These are phyloP conservation scores for Antheraea mylitta DNA, from an alignment of 1,140 invertebrate genomes.

Conservation along the genomic window DNA sequence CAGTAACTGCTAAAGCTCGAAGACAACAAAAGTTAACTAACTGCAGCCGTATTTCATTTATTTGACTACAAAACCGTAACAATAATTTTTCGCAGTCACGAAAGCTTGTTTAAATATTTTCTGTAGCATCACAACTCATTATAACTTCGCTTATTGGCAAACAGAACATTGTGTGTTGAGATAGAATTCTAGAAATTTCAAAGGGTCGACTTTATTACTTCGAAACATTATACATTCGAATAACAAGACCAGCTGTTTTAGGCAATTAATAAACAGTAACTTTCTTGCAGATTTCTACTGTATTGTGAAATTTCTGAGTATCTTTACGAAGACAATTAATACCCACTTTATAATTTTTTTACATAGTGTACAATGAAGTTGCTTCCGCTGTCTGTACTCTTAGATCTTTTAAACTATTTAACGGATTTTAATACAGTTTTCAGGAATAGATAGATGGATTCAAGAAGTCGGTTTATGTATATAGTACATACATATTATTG, in stretches of 20 bases:
- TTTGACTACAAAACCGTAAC: not conserved
- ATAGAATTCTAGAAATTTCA: slow-evolving; percentile 17
- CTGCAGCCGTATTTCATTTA: slow-evolving; percentile 9
- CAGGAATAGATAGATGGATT: too few species aligned
- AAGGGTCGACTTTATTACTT: slow-evolving; percentile 21
- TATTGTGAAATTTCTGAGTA: too few species aligned
- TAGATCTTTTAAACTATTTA: too few species aligned
- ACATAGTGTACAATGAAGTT: too few species aligned
- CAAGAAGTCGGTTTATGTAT: too few species aligned
- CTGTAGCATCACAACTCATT: slow-evolving; percentile 34
- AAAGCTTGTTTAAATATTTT: slow-evolving; percentile 23
- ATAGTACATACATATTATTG: too few species aligned
- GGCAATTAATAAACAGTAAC: too few species aligned
- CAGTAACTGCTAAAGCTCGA: not conserved
- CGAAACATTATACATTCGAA: slow-evolving; percentile 9
- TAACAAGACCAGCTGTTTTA: not conserved
- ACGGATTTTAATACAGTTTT: too few species aligned
- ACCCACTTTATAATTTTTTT: too few species aligned
- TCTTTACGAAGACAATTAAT: too few species aligned
- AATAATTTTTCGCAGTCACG: slow-evolving; percentile 23
- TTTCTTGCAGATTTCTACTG: too few species aligned
- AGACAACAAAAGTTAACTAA: slow-evolving; percentile 2
- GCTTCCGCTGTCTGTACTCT: too few species aligned
- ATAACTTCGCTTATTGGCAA: slow-evolving; percentile 34
- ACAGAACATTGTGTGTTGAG: slow-evolving; percentile 19